Conservation (phyloP, 2,888 invertebrate genomes). For the Hermaeophaga mercurialis region DNA sequence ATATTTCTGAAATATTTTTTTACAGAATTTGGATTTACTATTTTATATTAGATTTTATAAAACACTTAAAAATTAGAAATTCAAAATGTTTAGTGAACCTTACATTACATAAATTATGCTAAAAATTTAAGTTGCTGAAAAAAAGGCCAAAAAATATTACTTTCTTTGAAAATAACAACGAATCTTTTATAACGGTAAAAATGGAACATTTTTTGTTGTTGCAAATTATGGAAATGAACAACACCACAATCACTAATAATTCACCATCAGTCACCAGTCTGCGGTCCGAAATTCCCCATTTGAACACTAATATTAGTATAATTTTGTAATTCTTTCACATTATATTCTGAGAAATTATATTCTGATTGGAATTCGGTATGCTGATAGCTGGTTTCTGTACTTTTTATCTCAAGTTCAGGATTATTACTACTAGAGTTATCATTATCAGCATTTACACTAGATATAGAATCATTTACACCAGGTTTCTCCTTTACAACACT, state of each 20-base stretch:
- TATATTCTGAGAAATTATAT: background rate
- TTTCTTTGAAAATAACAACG: too few relatives aligned
- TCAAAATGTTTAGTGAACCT: too few relatives aligned
- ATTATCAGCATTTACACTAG: background rate
- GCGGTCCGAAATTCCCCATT: conserved; percentile 12
- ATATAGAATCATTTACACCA: background rate
- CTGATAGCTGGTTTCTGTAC: background rate
- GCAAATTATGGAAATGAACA: background rate
- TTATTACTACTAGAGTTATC: background rate
- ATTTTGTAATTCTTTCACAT: background rate
- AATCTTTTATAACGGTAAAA: too few relatives aligned
- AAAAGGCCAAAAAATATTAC: too few relatives aligned
- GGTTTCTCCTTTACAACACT: background rate
- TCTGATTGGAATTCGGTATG: conserved; percentile 3
- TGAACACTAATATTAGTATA: conserved; percentile 5
- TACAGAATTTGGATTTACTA: too few relatives aligned
- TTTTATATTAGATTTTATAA: too few relatives aligned
- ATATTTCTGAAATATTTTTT: too few relatives aligned
- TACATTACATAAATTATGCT: too few relatives aligned
- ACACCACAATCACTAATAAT: background rate
- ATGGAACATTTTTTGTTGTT: background rate
- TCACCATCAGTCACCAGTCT: conserved; percentile 18
- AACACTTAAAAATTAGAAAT: too few relatives aligned
- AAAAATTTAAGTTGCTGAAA: too few relatives aligned
- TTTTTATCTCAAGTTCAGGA: background rate